Evolutionary conservation across 2,797 vertebrate genomes (phyloP).

Genomic region (Acridotheres tristis): DNA sequence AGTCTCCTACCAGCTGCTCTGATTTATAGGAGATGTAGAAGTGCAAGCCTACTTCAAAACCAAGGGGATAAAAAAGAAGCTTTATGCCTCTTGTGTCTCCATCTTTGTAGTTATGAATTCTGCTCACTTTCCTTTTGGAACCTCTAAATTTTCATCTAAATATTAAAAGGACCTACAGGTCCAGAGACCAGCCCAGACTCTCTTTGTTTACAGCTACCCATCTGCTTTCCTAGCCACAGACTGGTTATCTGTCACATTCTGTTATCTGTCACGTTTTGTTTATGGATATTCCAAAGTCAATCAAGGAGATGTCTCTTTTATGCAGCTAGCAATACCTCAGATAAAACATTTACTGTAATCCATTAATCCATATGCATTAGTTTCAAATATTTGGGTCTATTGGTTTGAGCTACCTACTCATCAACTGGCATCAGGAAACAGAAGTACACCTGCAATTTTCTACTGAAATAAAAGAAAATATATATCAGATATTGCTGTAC

Average conservation of each 20-base stretch:
- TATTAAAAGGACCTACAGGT: background rate
- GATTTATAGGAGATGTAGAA: background rate
- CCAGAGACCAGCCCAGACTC: background rate
- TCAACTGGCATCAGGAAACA: background rate
- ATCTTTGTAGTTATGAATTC: background rate
- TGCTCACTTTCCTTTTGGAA: background rate
- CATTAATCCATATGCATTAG: background rate
- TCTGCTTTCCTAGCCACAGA: background rate
- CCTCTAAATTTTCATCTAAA: background rate
- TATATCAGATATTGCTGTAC: background rate
- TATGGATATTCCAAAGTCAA: background rate
- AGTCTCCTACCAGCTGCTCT: background rate
- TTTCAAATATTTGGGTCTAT: background rate
- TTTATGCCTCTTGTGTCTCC: background rate
- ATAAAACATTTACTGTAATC: background rate
- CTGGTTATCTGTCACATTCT: background rate
- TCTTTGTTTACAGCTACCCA: background rate
- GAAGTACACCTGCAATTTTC: background rate
- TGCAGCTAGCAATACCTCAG: background rate
- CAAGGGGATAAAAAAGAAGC: background rate
- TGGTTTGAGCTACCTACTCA: background rate
- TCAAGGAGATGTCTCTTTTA: background rate
- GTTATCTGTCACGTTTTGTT: background rate
- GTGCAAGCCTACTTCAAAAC: background rate
- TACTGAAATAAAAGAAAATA: background rate